Percentiles rank a stretch among this genome's conserved stretches.
phyloP scores from a whole-genome alignment of 1,140 invertebrate species.

The Ruditapes philippinarum region DNA sequence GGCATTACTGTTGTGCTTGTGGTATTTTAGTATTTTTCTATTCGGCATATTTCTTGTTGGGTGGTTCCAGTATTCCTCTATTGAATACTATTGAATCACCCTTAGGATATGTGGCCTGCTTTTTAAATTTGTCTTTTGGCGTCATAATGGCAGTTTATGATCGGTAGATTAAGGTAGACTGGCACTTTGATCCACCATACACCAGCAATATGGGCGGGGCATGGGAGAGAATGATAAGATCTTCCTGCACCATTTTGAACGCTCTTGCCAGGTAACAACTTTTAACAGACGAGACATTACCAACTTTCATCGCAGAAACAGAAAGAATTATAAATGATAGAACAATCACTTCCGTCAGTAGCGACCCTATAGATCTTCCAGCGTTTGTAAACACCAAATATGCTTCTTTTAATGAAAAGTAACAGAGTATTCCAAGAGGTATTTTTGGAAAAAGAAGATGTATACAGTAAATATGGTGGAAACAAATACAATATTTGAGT shows the following conservation, averaged over 20 bases:
- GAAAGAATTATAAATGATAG: conserved; percentile 71
- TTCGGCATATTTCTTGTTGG: too few relatives aligned
- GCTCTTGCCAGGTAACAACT: neutral
- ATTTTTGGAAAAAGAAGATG: conserved; percentile 35
- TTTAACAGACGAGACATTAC: conserved; percentile 61
- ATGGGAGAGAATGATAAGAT: conserved; percentile 22
- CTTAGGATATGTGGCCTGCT: too few relatives aligned
- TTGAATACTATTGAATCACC: too few relatives aligned
- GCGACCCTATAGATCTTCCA: conserved; percentile 48
- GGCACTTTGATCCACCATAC: neutral
- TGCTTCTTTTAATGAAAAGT: conserved; percentile 60
- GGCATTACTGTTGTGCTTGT: too few relatives aligned
- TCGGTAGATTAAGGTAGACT: neutral
- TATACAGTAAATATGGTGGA: conserved; percentile 68
- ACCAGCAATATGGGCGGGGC: neutral
- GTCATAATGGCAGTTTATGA: too few relatives aligned
- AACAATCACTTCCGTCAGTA: conserved; percentile 50
- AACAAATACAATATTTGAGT: conserved; percentile 71
- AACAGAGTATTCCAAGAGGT: neutral
- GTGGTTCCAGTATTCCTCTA: too few relatives aligned
- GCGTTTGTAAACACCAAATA: conserved; percentile 72
- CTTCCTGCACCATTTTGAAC: neutral
- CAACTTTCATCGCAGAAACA: neutral
- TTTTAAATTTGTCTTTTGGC: too few relatives aligned
- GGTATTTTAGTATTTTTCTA: too few relatives aligned